Evolutionary conservation across 2,888 invertebrate genomes (phyloP), one percentile per base, ranked within the genome.

Genomic region (Cheilosia grossa): DNA sequence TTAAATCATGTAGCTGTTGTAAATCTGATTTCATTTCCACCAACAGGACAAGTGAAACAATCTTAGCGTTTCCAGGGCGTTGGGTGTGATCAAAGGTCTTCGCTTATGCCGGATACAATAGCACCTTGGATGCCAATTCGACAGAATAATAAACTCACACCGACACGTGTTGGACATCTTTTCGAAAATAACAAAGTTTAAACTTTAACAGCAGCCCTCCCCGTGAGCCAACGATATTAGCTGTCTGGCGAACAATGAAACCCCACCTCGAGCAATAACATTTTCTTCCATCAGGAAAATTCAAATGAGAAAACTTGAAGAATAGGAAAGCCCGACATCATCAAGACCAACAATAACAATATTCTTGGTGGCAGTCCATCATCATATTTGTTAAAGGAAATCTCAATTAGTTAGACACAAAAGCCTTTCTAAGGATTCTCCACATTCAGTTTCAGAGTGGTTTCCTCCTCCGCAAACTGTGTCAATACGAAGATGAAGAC

Each of bases 321-420:
- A 85, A 81, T 77, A 72, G 75, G 81, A 77, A 85, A 85, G 33
- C 81, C 86, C 73, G 42, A 33, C 72, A 63, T 73, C 77, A 86
- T 73, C 72, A 64, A 63, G 27, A 72, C 53, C 49, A 86, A 86
- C 77, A 77, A 81, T 77, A 72, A 13, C 53, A 54, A 58, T 78
- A 78, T 72, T 77, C 69, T 72, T 42, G 59, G 5, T n/a, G 37
- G 80, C 67, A 82, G 81, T 37, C 70, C 80, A 77, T 72, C 82
- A 73, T 63, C 82, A 27, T 47, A 63, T 86, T 77, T 82, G 77
- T 86, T 58, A 56, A 37, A 72, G 86, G 66, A 86, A 86, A 86
- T 86, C 82, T 82, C 86, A 86, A 86, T 86, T 86, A 86, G 82
- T 69, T 47, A 81, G 82, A 82, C 81, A 86, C 86, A 86, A 86